Percentiles rank a stretch among this genome's conserved stretches.
Evolutionary conservation across 2,888 invertebrate species (phyloP).

Genomic region (Tortricodes alternella): DNA sequence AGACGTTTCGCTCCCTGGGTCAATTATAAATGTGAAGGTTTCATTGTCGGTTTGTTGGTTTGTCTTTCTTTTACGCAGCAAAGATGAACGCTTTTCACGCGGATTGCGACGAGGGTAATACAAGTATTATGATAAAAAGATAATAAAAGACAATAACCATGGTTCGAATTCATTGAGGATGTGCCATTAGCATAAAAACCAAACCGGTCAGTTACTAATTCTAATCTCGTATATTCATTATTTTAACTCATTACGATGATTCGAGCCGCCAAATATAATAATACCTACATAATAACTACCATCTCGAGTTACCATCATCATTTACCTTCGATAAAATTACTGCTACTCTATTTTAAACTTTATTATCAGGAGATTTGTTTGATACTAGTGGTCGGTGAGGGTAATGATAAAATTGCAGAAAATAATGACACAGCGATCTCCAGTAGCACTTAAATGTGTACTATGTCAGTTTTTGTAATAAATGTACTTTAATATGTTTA

Average conservation of each 20-base stretch:
- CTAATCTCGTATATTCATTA: conserved; percentile 29
- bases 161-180: neutral
- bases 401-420: neutral
- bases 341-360: neutral
- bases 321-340: neutral
- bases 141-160: neutral
- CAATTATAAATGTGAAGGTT: too few species aligned
- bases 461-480: conserved; percentile 27
- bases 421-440: conserved; percentile 16
- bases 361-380: neutral
- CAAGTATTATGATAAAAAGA: too few species aligned
- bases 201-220: conserved; percentile 23
- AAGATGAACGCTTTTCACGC: too few species aligned
- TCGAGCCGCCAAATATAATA: conserved; percentile 30
- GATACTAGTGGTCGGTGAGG: too few species aligned
- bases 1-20: too few species aligned
- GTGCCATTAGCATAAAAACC: conserved; percentile 7
- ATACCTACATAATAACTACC: conserved; percentile 13
- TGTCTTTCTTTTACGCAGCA: too few species aligned
- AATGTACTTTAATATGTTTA: conserved; percentile 2
- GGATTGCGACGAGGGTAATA: too few species aligned
- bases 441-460: conserved; percentile 24
- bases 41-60: too few species aligned
- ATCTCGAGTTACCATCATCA: neutral
- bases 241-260: conserved; percentile 25